These are phyloP conservation scores for Adela reaumurella DNA, from an alignment of 2,888 invertebrate species.

Conservation along the genomic window DNA sequence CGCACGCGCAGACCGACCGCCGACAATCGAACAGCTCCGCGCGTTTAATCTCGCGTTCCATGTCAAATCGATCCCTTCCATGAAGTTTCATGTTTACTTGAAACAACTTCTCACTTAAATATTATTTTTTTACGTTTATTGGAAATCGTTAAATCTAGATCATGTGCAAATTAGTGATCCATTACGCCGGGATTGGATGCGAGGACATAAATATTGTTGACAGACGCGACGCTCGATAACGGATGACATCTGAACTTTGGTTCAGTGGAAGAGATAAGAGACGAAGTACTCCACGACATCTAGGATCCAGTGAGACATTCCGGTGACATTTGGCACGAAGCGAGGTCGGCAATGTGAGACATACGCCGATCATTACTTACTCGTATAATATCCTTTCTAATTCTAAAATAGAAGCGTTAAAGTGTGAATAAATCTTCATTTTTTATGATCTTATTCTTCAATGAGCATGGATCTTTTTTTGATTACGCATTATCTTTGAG, in stretches of 20 bases:
- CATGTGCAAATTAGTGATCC: background rate
- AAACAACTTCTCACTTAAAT: background rate
- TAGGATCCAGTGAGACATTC: background rate
- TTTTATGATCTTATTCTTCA: too few species aligned
- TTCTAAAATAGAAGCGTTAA: background rate
- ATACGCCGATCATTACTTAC: too few species aligned
- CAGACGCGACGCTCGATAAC: background rate
- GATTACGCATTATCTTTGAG: too few species aligned
- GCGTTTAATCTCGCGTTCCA: background rate
- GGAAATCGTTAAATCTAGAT: background rate
- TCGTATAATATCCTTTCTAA: background rate
- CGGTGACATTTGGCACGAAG: background rate
- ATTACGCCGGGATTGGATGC: background rate
- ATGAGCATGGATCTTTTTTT: too few species aligned
- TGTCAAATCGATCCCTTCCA: background rate
- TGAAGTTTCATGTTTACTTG: background rate
- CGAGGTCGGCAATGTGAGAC: background rate
- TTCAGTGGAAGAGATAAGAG: background rate
- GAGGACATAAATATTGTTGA: background rate
- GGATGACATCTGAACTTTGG: background rate
- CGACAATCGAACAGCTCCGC: background rate
- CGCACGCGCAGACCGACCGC: background rate
- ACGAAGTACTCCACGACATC: background rate
- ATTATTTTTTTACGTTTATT: too few species aligned
- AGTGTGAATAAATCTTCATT: too few species aligned